Conservation (phyloP, 2,888 invertebrate genomes). For the Leptopilina syphax region DNA sequence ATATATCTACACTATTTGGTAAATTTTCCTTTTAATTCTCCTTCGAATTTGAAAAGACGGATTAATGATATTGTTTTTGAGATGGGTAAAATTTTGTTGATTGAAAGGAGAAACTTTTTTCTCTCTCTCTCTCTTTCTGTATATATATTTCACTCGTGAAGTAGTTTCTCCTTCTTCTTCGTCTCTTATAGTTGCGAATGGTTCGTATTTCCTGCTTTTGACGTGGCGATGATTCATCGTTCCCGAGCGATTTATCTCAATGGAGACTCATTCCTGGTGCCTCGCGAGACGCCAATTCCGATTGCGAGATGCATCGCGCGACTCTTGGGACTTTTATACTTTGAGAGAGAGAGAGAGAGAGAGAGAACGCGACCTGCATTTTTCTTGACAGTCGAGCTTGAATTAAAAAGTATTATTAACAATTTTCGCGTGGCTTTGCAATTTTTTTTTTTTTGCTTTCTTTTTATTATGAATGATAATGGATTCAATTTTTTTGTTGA, state of each 20-base stretch:
- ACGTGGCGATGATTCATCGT: slow-evolving; percentile 69
- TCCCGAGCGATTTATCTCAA: slow-evolving; percentile 69
- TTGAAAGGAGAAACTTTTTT: not conserved
- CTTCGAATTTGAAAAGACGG: not conserved
- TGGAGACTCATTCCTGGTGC: slow-evolving; percentile 65
- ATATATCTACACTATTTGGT: not conserved
- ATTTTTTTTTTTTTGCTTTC: too few relatives aligned
- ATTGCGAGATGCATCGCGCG: slow-evolving; percentile 63
- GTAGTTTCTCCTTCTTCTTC: slow-evolving; percentile 44
- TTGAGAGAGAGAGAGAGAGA: not conserved
- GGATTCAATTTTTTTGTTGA: too few relatives aligned
- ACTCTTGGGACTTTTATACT: slow-evolving; percentile 53
- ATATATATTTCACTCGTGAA: slow-evolving; percentile 45
- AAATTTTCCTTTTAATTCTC: not conserved
- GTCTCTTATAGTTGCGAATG: slow-evolving; percentile 42
- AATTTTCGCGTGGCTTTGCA: not conserved
- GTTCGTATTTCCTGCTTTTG: slow-evolving; percentile 64
- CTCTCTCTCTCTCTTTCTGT: not conserved
- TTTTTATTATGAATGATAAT: too few relatives aligned
- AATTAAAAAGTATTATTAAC: slow-evolving; percentile 12
- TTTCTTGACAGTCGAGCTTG: not conserved
- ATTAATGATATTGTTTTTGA: not conserved
- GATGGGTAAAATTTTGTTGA: not conserved
- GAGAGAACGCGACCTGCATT: slow-evolving; percentile 1
- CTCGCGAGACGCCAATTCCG: slow-evolving; percentile 67